Evolutionary conservation across 2,113 vertebrate species (phyloP), one percentile per base, ranked within the genome.

Genomic region (Delphinapterus leucas): DNA sequence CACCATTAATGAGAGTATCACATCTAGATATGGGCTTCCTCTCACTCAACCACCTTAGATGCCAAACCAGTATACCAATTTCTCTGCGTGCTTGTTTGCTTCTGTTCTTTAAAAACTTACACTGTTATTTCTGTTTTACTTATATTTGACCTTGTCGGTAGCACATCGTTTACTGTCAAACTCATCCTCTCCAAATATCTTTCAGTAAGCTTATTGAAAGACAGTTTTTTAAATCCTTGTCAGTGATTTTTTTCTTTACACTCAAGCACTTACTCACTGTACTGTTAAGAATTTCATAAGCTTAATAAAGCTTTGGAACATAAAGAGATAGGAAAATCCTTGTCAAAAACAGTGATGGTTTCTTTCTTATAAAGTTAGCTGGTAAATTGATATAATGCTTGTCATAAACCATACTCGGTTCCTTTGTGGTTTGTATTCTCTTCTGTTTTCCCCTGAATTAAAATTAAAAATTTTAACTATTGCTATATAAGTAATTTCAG

Each of bases 281-380:
- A 65, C 73, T 88, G 18, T 89, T 94, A 95, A 61, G 47, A 93
- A 86, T 95, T 36, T 74, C n/a, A 58, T 95, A 77, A 94, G 20
- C 60, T 15, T 97, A 87, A 63, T 89, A 90, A 83, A 95, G 11
- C 71, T 96, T 96, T 86, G 38, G n/a, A 90, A 90, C 67, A 38
- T 83, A 77, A 89, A 93, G 61, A 82, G 31, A 88, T 17, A 74
- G 68, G 38, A 83, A 85, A 89, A 70, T 60, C 38, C 23, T 12
- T 82, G 49, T 88, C 65, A 93, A 70, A 96, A 95, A 41, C 8
- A 91, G 38, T 47, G 23, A 65, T 96, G 26, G 23, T 61, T 85
- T 97, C 55, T 95, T 33, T 89, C 80, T 94, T 55, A 61, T 41
- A 83, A 89, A 88, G 26, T 71, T 95, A 93, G 13, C 36, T 76